Evolutionary conservation across 2,113 vertebrate genomes (phyloP).

Genomic region (Odontesthes bonariensis): DNA sequence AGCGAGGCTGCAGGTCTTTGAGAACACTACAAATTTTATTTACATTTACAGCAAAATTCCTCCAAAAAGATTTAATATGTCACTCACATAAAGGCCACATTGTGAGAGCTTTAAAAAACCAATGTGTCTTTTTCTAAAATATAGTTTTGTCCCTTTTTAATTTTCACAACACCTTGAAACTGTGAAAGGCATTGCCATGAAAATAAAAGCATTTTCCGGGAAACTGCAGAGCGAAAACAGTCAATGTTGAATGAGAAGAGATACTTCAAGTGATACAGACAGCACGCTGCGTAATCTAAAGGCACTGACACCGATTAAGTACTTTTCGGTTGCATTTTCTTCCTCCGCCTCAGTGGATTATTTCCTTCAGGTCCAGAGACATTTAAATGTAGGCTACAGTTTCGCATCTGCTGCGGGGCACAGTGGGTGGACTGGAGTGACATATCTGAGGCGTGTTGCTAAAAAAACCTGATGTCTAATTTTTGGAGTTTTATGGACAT

Average conservation of each 20-base stretch:
- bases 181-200: slow-evolving; percentile 19
- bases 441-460: slow-evolving; percentile 51
- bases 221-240: slow-evolving; percentile 42
- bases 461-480: slow-evolving; percentile 43
- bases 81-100: slow-evolving; percentile 64
- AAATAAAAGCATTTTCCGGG: slow-evolving; percentile 19
- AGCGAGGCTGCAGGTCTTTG: slow-evolving; percentile 54
- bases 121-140: slow-evolving; percentile 62
- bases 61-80: slow-evolving; percentile 31
- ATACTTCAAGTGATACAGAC: slow-evolving; percentile 57
- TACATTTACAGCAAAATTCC: slow-evolving; percentile 71
- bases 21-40: slow-evolving; percentile 69
- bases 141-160: slow-evolving; percentile 39
- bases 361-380: slow-evolving; percentile 25
- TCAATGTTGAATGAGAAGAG: slow-evolving; percentile 42
- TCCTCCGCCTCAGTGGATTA: slow-evolving; percentile 26
- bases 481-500: slow-evolving; percentile 12
- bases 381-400: slow-evolving; percentile 31
- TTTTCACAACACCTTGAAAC: slow-evolving; percentile 54
- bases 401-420: slow-evolving; percentile 2
- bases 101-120: slow-evolving; percentile 50
- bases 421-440: slow-evolving; percentile 1
- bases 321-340: slow-evolving; percentile 67
- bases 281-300: slow-evolving; percentile 51
- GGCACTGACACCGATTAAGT: slow-evolving; percentile 75